phyloP scores from a whole-genome alignment of 1,140 invertebrate genomes.

The Thalassaphorura encarpata region DNA sequence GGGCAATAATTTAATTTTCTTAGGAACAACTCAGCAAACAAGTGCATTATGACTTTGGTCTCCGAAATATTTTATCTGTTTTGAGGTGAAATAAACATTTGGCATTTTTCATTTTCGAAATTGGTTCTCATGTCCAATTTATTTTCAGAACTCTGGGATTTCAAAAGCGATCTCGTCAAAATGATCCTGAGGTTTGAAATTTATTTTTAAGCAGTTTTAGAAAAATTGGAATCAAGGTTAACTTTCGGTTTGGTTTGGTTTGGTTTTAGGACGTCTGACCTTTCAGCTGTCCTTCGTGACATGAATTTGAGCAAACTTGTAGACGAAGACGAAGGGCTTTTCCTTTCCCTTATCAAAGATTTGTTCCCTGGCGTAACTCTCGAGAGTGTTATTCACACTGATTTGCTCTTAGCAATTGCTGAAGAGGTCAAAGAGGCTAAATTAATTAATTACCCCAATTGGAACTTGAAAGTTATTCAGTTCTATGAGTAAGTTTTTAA shows the following conservation, averaged over 20 bases:
- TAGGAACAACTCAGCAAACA: conserved; percentile 95
- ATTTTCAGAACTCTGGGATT: conserved; percentile 95
- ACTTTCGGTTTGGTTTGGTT: too few species aligned
- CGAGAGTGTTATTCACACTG: conserved; percentile 82
- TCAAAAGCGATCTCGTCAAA: conserved; percentile 70
- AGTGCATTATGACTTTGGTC: conserved; percentile 94
- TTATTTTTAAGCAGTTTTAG: too few species aligned
- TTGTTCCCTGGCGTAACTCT: conserved; percentile 85
- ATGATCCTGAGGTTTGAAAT: conserved; percentile 89
- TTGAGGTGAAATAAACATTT: too few species aligned
- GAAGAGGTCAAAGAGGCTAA: conserved; percentile 65
- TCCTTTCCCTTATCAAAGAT: conserved; percentile 89
- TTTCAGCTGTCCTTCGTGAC: conserved; percentile 84
- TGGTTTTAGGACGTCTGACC: too few species aligned
- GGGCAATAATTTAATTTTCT: too few species aligned
- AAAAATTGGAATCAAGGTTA: too few species aligned
- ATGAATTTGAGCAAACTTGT: conserved; percentile 95
- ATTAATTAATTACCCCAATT: conserved; percentile 80
- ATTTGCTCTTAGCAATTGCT: conserved; percentile 69
- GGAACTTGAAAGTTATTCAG: conserved; percentile 89
- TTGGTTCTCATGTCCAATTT: too few species aligned
- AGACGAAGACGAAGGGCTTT: conserved; percentile 93
- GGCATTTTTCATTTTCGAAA: too few species aligned
- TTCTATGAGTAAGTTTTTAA: too few species aligned
- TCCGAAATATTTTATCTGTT: conserved; percentile 90